Base-by-base conservation (phyloP, 2,113 vertebrate genomes). In the Amazona vittata region DNA sequence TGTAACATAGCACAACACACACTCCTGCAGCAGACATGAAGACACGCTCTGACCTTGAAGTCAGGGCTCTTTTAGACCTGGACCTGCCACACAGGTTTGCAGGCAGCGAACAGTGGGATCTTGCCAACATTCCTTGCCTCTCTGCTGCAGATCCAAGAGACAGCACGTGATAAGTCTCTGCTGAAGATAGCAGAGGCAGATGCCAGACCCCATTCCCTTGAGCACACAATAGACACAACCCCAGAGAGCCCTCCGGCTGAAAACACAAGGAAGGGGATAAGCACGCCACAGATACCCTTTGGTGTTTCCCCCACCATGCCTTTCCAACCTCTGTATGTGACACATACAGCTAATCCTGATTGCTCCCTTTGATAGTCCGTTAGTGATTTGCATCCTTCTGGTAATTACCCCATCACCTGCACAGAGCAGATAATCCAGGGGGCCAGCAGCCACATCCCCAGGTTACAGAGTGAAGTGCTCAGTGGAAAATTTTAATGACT, bases 401-500 rank as follows among this genome's bases (percentile, higher is more conserved):
- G 71, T 93, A 94, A 95, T 93, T 91, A 94, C 53, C 79, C 63
- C 79, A 86, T 94, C 84, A 88, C 59, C 53, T 73, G 60, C 69
- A 77, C 11, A 11, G 18, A 46, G 24, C 46, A 90, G 93, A 90
- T 94, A 95, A 94, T 94, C 64, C 86, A 4, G 2, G n/a, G 88
- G 91, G 35, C 60, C 69, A 90, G 84, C 69, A 81, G 74, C 83
- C 41, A 65, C 8, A 0, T 81, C 89, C 89, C 74, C 79, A 59
- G 84, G 86, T 95, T 94, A 96, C 70, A 89, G 88, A 91, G 44
- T 62, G 81, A 95, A 95, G 60, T 60, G 69, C 80, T 79, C 75
- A 94, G 86, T 81, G 80, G 92, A 97, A 97, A 94, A 93, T 89
- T 94, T 91, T 96, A 95, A 97, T 95, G 94, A 95, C 76, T 39